Percentiles rank a stretch among this genome's conserved stretches.
Conservation (phyloP, 2,797 vertebrate species). For the Anableps anableps region DNA sequence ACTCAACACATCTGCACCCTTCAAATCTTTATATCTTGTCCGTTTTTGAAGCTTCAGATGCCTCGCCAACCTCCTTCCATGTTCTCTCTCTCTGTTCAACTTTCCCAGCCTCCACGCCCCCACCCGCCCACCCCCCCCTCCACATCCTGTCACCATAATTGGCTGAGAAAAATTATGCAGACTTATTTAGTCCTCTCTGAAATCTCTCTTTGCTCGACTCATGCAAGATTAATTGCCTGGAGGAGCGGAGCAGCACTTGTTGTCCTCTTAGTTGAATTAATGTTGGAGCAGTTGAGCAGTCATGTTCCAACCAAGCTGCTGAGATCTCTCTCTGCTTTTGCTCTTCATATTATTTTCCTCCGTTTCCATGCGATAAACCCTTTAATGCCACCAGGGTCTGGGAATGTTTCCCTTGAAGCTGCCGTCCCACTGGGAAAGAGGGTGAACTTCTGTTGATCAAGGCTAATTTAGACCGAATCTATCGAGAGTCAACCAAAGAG, state of each 20-base stretch:
- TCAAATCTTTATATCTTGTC: not conserved
- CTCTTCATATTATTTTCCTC: conserved; percentile 4
- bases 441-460: conserved; percentile 38
- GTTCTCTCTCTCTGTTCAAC: conserved; percentile 22
- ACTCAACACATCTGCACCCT: not conserved
- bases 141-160: conserved; percentile 65
- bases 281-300: conserved; percentile 34
- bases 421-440: conserved; percentile 13
- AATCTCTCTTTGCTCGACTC: conserved; percentile 55
- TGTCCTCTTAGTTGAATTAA: conserved; percentile 59
- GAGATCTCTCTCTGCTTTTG: conserved; percentile 18
- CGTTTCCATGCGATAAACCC: conserved; percentile 12
- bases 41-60: not conserved
- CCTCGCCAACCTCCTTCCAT: conserved; percentile 2
- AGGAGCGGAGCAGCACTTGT: conserved; percentile 58
- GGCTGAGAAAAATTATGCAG: conserved; percentile 63
- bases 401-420: conserved; percentile 32
- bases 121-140: conserved; percentile 1
- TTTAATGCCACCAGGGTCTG: conserved; percentile 3
- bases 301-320: conserved; percentile 36
- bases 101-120: not conserved
- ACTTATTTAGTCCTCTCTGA: conserved; percentile 62
- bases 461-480: conserved; percentile 34
- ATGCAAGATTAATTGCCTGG: conserved; percentile 65
- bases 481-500: conserved; percentile 23